Evolutionary conservation across 37 sponge, comb jelly and placozoan genomes (phyloP), one percentile per base, ranked within the genome.

Genomic region (Geodia barretti): DNA sequence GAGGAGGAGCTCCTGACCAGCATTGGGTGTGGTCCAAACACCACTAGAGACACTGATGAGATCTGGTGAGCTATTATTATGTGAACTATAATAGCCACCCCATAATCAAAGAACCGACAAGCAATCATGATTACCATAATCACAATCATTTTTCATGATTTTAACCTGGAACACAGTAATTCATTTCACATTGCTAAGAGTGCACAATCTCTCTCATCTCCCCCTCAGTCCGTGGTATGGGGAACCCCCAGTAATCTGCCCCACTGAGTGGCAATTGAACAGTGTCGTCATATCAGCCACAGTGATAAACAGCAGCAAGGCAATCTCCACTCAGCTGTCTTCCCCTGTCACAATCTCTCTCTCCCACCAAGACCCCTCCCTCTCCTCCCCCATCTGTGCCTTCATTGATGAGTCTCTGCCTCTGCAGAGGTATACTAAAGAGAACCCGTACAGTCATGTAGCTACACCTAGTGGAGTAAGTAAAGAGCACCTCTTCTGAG

Each of bases 261-360:
- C 47, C 73, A 77, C 71, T 71, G 66, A 77, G 20, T 85, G 86
- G 86, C n/a, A 29, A 24, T 78, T 89, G 20, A 83, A 89, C 80
- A 83, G 90, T 83, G 70, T 89, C 17, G 38, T 89, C 60, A 62
- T 85, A 0, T 71, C 86, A 61, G 78, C 78, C 7, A 23, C 54
- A 26, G 73, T 76, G 31, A 63, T 89, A 29, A 64, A 36, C 4
- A 79, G 76, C 67, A 33, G 34, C 0, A 67, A 82, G 17, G 60
- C 30, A 31, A 73, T 81, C 82, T 85, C 86, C 39, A 41, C 80
- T 5, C 0, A 19, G 23, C 72, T 87, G 42, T 39, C 60, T 33
- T 70, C 72, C 0, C 88, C 92, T 33, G 72, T 92, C 38, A 24
- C 54, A 28, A 87, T 87, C 34, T 76, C 83, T 19, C 70, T 92